These are phyloP conservation scores for Ptiloglossa arizonensis DNA, from an alignment of 1,140 invertebrate species.

Conservation along the genomic window DNA sequence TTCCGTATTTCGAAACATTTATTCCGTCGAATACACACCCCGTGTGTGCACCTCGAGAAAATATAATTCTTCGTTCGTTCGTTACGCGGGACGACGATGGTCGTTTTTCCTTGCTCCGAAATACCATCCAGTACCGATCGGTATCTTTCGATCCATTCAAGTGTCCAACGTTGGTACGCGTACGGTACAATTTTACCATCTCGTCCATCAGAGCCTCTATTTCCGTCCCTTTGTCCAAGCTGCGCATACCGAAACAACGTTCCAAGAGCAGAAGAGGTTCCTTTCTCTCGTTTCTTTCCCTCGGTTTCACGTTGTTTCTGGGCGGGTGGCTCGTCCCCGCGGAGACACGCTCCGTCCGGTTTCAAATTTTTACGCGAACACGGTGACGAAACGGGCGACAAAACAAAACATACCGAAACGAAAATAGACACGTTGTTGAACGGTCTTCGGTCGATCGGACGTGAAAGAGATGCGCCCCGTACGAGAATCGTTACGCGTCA, in stretches of 20 bases:
- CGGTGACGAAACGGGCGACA: too few species aligned
- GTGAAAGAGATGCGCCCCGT: too few species aligned
- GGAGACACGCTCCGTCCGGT: too few species aligned
- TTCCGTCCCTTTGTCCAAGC: neutral
- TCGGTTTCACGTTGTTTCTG: slow-evolving; percentile 8
- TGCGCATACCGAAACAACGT: slow-evolving; percentile 1
- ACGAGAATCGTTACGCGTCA: neutral
- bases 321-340: neutral
- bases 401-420: too few species aligned
- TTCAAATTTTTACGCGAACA: slow-evolving; percentile 4
- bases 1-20: too few species aligned
- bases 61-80: neutral
- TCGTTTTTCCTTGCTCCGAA: neutral
- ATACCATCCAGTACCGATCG: too few species aligned
- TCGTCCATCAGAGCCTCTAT: neutral
- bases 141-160: neutral
- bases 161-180: neutral
- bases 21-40: too few species aligned
- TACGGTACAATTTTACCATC: neutral
- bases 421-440: slow-evolving; percentile 1
- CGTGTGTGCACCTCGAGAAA: neutral
- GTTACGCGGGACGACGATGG: neutral
- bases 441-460: neutral
- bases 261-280: neutral
- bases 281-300: slow-evolving; percentile 11